Evolutionary conservation across 2,888 invertebrate genomes (phyloP).

Genomic region (Panopea generosa): DNA sequence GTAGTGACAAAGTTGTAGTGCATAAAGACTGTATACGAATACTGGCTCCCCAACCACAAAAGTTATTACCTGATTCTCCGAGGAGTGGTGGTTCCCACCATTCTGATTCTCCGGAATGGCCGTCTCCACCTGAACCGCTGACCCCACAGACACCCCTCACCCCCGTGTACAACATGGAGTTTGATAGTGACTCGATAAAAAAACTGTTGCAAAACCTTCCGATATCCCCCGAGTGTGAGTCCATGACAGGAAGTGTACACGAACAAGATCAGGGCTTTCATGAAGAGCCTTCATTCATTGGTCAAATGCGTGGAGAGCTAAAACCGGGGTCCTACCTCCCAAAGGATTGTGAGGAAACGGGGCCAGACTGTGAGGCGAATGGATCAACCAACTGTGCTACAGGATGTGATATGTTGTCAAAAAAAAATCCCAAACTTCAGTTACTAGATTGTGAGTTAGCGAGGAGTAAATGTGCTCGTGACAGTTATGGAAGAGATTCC

Average conservation of each 20-base stretch:
- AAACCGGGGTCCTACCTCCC: slow-evolving; percentile 19
- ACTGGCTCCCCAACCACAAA: slow-evolving; percentile 66
- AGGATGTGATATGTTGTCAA: too few species aligned
- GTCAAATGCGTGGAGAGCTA: slow-evolving; percentile 21
- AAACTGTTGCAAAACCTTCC: slow-evolving; percentile 98
- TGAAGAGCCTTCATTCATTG: slow-evolving; percentile 65
- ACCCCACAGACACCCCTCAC: slow-evolving; percentile 78
- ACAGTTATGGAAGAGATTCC: slow-evolving; percentile 72
- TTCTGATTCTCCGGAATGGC: slow-evolving; percentile 81
- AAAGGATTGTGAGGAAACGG: neutral
- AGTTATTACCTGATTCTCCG: slow-evolving; percentile 52
- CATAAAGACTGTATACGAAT: slow-evolving; percentile 63
- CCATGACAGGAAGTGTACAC: slow-evolving; percentile 58
- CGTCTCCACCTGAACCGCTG: slow-evolving; percentile 81
- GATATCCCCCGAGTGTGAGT: slow-evolving; percentile 69
- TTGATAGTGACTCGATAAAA: slow-evolving; percentile 95
- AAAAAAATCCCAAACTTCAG: too few species aligned
- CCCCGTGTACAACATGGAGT: slow-evolving; percentile 82
- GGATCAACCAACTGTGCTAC: too few species aligned
- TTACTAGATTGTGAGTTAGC: slow-evolving; percentile 76
- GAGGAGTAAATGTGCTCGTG: slow-evolving; percentile 73
- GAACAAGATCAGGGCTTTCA: slow-evolving; percentile 77
- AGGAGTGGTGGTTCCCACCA: slow-evolving; percentile 83
- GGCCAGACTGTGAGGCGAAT: too few species aligned
- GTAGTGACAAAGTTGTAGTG: slow-evolving; percentile 36